These are phyloP conservation scores for Notolabrus celidotus DNA, from an alignment of 2,797 vertebrate species.

Conservation along the genomic window DNA sequence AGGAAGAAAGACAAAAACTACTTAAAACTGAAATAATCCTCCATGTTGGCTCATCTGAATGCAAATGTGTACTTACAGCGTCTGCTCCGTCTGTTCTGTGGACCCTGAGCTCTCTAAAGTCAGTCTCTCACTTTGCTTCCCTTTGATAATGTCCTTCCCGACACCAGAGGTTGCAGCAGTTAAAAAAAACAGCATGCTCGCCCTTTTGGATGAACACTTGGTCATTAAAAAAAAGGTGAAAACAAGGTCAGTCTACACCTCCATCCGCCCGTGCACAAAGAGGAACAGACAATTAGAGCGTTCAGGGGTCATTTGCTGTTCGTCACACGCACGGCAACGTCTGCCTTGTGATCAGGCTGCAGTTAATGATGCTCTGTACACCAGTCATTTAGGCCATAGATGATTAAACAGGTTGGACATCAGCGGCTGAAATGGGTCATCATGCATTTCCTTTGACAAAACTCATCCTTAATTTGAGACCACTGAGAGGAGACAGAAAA, in stretches of 20 bases:
- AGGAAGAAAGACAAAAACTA: background rate
- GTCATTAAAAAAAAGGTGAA: slow-evolving; percentile 63
- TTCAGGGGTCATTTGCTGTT: slow-evolving; percentile 58
- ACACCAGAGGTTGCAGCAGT: slow-evolving; percentile 43
- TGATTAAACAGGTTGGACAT: slow-evolving; percentile 43
- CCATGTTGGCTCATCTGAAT: slow-evolving; percentile 14
- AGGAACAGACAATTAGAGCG: slow-evolving; percentile 51
- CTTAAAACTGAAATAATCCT: background rate
- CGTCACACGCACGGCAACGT: slow-evolving; percentile 15
- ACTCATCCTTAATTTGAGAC: slow-evolving; percentile 10
- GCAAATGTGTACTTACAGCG: background rate
- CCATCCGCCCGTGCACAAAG: slow-evolving; percentile 46
- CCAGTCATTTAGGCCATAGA: slow-evolving; percentile 23
- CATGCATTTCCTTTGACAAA: slow-evolving; percentile 19
- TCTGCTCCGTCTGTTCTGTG: background rate
- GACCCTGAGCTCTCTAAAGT: slow-evolving; percentile 22
- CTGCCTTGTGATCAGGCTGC: slow-evolving; percentile 53
- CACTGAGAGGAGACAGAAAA: slow-evolving; percentile 3
- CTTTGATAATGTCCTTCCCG: slow-evolving; percentile 42
- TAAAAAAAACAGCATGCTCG: slow-evolving; percentile 27
- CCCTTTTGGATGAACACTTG: slow-evolving; percentile 27
- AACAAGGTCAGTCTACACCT: slow-evolving; percentile 59
- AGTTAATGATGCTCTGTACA: slow-evolving; percentile 27
- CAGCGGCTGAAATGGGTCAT: slow-evolving; percentile 35
- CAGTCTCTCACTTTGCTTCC: slow-evolving; percentile 17